phyloP scores from a whole-genome alignment of 2,113 vertebrate species.

The Hoplias malabaricus region DNA sequence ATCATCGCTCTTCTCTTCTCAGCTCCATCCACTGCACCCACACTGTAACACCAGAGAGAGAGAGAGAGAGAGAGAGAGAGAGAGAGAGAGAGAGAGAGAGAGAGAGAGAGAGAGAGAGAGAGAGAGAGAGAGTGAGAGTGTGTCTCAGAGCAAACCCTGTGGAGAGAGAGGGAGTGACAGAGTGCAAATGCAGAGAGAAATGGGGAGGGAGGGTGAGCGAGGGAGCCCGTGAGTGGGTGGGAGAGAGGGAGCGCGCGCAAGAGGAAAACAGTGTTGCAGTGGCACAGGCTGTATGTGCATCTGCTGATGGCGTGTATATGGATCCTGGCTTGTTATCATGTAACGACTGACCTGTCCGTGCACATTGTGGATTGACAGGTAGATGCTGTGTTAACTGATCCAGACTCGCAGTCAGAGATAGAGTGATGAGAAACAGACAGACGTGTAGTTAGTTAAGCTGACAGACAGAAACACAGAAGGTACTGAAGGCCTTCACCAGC shows the following conservation, averaged over 20 bases:
- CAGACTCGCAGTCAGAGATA: neutral
- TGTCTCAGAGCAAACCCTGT: conserved; percentile 6
- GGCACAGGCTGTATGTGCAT: conserved; percentile 37
- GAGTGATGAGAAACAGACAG: neutral
- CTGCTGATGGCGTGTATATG: conserved; percentile 1
- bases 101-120: conserved; percentile 6
- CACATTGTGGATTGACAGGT: conserved; percentile 35
- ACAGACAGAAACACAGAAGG: conserved; percentile 56
- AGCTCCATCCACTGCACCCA: conserved; percentile 50
- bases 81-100: conserved; percentile 32
- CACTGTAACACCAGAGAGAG: conserved; percentile 43
- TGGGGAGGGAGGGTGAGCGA: conserved; percentile 42
- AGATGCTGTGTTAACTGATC: neutral
- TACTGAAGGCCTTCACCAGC: conserved; percentile 30
- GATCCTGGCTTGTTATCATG: neutral
- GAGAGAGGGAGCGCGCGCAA: conserved; percentile 24
- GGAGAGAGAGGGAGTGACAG: conserved; percentile 43
- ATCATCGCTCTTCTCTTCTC: conserved; percentile 46
- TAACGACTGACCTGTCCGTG: neutral
- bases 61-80: conserved; percentile 14
- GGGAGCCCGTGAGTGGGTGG: conserved; percentile 38
- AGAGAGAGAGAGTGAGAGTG: neutral
- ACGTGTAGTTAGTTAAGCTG: neutral
- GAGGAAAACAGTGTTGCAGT: conserved; percentile 53
- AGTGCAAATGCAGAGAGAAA: conserved; percentile 53